Conservation (phyloP, 2,113 vertebrate species). For the Vimba vimba region DNA sequence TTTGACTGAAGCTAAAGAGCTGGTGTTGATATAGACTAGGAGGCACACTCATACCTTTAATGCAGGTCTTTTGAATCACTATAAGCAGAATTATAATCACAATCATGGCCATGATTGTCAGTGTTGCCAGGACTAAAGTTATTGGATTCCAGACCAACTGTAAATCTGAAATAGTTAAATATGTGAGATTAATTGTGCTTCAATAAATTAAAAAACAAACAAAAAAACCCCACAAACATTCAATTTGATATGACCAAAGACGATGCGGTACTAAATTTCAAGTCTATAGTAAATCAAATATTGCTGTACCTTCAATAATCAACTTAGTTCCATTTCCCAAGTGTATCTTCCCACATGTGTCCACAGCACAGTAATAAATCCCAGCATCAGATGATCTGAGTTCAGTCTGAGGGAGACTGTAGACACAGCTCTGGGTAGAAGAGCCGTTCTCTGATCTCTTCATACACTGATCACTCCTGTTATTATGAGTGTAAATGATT, state of each 20-base stretch:
- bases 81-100: not conserved
- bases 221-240: not conserved
- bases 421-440: slow-evolving; percentile 53
- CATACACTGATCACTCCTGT: slow-evolving; percentile 45
- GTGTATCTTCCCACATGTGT: slow-evolving; percentile 58
- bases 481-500: slow-evolving; percentile 49
- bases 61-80: not conserved
- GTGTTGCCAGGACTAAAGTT: not conserved
- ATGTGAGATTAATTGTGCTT: not conserved
- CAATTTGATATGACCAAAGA: not conserved
- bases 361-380: slow-evolving; percentile 61
- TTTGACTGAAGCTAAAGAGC: too few species aligned
- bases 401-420: slow-evolving; percentile 53
- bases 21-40: not conserved
- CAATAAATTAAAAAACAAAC: not conserved
- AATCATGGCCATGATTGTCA: not conserved
- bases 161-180: not conserved
- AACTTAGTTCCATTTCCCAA: slow-evolving; percentile 59
- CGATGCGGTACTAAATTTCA: not conserved
- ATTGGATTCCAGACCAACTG: not conserved
- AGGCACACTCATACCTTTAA: not conserved
- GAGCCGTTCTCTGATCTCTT: slow-evolving; percentile 14
- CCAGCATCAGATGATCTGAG: slow-evolving; percentile 55
- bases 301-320: not conserved
- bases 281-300: not conserved